Conservation (phyloP, 2,797 vertebrate species). For the Takifugu rubripes region DNA sequence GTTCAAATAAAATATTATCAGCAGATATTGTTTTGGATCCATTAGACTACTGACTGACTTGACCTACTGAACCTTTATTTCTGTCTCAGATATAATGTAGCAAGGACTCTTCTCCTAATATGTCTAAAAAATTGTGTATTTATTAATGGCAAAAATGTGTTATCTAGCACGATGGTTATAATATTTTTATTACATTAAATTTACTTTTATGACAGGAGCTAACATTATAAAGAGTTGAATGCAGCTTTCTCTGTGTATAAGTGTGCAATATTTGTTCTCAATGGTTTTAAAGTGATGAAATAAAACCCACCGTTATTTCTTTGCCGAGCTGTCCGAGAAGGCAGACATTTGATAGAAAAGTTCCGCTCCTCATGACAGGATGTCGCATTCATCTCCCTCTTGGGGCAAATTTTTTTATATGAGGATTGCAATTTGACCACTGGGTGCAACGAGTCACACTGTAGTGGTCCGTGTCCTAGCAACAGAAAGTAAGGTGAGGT, state of each 20-base stretch:
- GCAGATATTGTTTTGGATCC: not conserved
- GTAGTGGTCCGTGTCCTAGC: constrained; percentile 59
- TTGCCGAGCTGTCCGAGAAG: constrained; percentile 19
- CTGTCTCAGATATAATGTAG: no score
- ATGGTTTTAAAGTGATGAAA: not conserved
- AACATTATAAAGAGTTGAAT: no score
- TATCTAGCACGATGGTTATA: no score
- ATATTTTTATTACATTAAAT: no score
- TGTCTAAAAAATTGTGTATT: no score
- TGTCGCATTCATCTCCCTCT: constrained; percentile 41
- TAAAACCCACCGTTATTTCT: constrained; percentile 52
- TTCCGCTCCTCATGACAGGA: constrained; percentile 43
- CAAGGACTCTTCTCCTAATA: no score
- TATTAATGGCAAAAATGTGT: no score
- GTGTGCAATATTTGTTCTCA: no score
- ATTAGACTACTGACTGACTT: not conserved
- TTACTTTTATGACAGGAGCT: no score
- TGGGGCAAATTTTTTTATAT: not conserved
- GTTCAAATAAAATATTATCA: not conserved
- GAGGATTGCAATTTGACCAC: not conserved
- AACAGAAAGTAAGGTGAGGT: constrained; percentile 32
- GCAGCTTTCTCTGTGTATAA: no score
- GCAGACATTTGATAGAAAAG: constrained; percentile 47
- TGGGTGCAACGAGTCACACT: not conserved
- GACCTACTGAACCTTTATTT: no score